Conservation (phyloP, 2,888 invertebrate genomes). For the Salticus scenicus region DNA sequence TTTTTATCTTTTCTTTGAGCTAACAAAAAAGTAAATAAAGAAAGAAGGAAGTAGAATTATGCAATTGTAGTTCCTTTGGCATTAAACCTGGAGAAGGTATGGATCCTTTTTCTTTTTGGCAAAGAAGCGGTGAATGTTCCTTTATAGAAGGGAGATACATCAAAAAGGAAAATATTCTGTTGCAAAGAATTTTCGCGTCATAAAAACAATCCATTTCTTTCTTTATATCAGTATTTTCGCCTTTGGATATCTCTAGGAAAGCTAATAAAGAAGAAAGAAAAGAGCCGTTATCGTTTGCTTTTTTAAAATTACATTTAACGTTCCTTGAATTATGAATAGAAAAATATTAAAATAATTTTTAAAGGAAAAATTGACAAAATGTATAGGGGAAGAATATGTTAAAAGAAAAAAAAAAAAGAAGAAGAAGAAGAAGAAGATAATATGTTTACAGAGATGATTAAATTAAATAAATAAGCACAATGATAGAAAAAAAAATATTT, state of each 20-base stretch:
- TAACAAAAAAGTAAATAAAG: neutral
- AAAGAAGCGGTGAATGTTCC: slow-evolving; percentile 1
- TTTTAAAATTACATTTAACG: too few relatives aligned
- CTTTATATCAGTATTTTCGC: neutral
- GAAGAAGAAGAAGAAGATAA: too few relatives aligned
- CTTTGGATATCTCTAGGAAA: slow-evolving; percentile 8
- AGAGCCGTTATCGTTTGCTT: neutral
- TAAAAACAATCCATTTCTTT: slow-evolving; percentile 2
- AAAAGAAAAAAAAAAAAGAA: too few relatives aligned
- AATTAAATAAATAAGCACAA: too few relatives aligned
- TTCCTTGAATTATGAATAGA: too few relatives aligned
- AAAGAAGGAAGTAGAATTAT: neutral
- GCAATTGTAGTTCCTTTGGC: slow-evolving; percentile 28
- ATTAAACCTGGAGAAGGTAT: neutral
- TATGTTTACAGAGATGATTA: too few relatives aligned
- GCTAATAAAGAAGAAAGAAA: neutral
- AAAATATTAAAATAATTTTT: too few relatives aligned
- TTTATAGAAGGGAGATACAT: neutral
- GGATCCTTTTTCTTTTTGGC: slow-evolving; percentile 28
- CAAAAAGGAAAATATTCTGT: neutral
- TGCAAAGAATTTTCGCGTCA: slow-evolving; percentile 7
- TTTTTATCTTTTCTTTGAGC: neutral
- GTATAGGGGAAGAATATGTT: too few relatives aligned
- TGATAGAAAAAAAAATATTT: too few relatives aligned
- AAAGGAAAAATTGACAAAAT: too few relatives aligned